Percentiles rank a stretch among this genome's conserved stretches.
Conservation (phyloP, 2,797 vertebrate species). For the Scolopax bukidnonensis region DNA sequence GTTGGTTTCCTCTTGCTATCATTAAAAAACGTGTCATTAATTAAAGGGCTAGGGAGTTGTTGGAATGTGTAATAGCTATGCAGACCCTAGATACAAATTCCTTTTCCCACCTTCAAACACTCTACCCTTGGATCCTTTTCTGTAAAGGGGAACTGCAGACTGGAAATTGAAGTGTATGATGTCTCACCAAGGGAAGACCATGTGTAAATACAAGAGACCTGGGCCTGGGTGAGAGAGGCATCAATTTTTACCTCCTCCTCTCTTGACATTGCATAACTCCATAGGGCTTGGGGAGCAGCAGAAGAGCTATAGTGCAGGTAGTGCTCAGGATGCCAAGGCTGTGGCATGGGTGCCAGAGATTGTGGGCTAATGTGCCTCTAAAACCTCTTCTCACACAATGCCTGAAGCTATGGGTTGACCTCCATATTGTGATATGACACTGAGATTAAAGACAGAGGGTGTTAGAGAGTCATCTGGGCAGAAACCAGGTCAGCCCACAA, state of each 20-base stretch:
- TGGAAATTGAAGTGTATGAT: not conserved
- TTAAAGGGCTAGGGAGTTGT: not conserved
- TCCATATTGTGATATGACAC: not conserved
- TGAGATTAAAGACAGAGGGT: not conserved
- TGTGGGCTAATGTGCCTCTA: not conserved
- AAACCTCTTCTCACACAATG: not conserved
- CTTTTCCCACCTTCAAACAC: not conserved
- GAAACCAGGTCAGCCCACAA: not conserved
- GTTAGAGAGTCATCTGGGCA: not conserved
- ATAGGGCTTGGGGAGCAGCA: rapidly evolving
- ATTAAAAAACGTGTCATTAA: not conserved
- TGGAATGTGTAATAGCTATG: not conserved
- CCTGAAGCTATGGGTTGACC: not conserved
- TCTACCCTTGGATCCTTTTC: not conserved
- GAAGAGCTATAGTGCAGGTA: not conserved
- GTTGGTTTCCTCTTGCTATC: not conserved
- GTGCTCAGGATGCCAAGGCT: not conserved
- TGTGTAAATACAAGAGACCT: rapidly evolving
- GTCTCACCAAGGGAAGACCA: not conserved
- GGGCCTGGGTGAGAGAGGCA: not conserved
- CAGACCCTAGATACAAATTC: rapidly evolving
- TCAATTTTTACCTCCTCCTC: not conserved
- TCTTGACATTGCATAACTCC: not conserved
- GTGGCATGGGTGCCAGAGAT: not conserved
- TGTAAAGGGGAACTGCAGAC: not conserved